Conservation (phyloP, 2,888 invertebrate species). For the Xestia ashworthii region DNA sequence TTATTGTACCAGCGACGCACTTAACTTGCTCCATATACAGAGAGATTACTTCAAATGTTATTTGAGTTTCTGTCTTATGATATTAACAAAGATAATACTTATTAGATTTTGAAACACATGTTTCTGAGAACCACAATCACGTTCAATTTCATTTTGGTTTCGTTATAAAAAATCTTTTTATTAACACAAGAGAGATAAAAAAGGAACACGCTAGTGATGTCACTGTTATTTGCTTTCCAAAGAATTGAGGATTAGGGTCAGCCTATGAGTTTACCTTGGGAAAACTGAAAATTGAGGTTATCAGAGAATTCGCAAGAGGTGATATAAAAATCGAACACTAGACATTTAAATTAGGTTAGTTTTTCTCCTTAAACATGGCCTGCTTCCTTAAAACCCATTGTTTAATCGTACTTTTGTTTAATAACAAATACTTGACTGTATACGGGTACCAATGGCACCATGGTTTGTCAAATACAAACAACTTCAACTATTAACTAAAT, state of each 20-base stretch:
- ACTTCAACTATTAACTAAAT: background rate
- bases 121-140: background rate
- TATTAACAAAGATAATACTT: no score
- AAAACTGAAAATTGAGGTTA: background rate
- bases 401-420: background rate
- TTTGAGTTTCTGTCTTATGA: conserved; percentile 6
- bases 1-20: conserved; percentile 67
- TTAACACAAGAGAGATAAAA: background rate
- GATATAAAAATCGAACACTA: background rate
- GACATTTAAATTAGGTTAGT: background rate
- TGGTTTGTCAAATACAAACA: conserved; percentile 24
- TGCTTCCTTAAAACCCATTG: background rate
- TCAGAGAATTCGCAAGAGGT: background rate
- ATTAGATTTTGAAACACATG: background rate
- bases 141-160: conserved; percentile 1
- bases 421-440: background rate
- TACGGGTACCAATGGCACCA: background rate
- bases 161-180: background rate
- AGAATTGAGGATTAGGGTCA: background rate
- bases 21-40: conserved; percentile 44
- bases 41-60: conserved; percentile 44
- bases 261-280: background rate
- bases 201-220: background rate
- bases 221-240: background rate
- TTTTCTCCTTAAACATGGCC: background rate